These are phyloP conservation scores for Hylyphantes graminicola DNA, from an alignment of 1,140 invertebrate genomes.

Conservation along the genomic window DNA sequence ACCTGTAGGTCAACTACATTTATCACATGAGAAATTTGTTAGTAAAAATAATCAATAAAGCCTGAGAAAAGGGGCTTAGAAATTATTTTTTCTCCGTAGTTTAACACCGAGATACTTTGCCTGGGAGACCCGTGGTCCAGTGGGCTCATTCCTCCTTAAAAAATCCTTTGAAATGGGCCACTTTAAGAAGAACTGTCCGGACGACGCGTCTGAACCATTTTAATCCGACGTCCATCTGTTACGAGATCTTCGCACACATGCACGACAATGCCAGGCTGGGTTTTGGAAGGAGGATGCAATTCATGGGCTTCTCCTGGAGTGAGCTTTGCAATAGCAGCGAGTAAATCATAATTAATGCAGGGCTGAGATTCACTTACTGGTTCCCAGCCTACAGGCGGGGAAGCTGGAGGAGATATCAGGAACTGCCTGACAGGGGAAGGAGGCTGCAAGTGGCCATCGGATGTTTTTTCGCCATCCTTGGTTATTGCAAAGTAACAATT, in stretches of 20 bases:
- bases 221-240: constrained; percentile 40
- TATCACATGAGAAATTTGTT: too few species aligned
- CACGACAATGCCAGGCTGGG: constrained; percentile 90
- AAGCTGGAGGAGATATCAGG: constrained; percentile 97
- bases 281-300: constrained; percentile 82
- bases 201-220: constrained; percentile 61
- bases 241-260: constrained; percentile 75
- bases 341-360: constrained; percentile 91
- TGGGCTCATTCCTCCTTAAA: too few species aligned
- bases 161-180: too few species aligned
- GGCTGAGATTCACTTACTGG: constrained; percentile 89
- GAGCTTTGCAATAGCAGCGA: constrained; percentile 89
- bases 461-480: constrained; percentile 42
- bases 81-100: too few species aligned
- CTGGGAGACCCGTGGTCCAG: too few species aligned
- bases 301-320: constrained; percentile 75
- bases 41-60: too few species aligned
- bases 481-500: constrained; percentile 88
- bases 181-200: constrained; percentile 33
- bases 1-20: too few species aligned
- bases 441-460: constrained; percentile 80
- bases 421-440: constrained; percentile 97
- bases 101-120: too few species aligned
- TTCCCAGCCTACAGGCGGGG: constrained; percentile 96
- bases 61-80: too few species aligned